These are phyloP conservation scores for Copidosoma aretas DNA, from an alignment of 2,888 invertebrate genomes.

Conservation along the genomic window DNA sequence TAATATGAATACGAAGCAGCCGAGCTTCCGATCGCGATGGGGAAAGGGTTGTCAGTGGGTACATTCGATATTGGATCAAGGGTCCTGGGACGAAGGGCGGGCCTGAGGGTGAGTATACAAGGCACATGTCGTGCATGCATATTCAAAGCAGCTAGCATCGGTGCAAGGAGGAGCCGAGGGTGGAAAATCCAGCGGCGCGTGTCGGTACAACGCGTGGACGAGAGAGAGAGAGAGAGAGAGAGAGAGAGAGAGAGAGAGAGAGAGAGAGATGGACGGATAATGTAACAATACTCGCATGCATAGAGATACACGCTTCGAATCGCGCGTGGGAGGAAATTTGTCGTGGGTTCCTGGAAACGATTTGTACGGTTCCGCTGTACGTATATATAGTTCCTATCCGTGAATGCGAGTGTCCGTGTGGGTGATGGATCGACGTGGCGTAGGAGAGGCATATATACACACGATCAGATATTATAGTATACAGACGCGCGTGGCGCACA, in stretches of 20 bases:
- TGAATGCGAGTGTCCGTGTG: neutral
- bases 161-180: constrained; percentile 10
- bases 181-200: constrained; percentile 32
- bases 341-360: constrained; percentile 30
- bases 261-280: too few relatives aligned
- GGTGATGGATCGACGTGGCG: too few relatives aligned
- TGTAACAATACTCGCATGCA: too few relatives aligned
- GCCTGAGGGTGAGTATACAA: too few relatives aligned
- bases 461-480: too few relatives aligned
- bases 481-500: too few relatives aligned
- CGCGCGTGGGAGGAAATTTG: constrained; percentile 19
- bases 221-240: too few relatives aligned
- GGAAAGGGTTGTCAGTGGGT: constrained; percentile 23
- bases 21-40: too few relatives aligned
- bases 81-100: neutral
- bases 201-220: constrained; percentile 9
- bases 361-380: constrained; percentile 18
- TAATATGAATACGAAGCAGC: too few relatives aligned
- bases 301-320: neutral
- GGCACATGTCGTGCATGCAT: neutral
- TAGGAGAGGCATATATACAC: too few relatives aligned
- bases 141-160: constrained; percentile 16
- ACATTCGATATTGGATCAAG: constrained; percentile 1
- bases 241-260: too few relatives aligned
- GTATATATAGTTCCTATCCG: neutral